These are phyloP conservation scores for Ginglymostoma cirratum DNA, from an alignment of 2,113 vertebrate genomes.

Conservation along the genomic window DNA sequence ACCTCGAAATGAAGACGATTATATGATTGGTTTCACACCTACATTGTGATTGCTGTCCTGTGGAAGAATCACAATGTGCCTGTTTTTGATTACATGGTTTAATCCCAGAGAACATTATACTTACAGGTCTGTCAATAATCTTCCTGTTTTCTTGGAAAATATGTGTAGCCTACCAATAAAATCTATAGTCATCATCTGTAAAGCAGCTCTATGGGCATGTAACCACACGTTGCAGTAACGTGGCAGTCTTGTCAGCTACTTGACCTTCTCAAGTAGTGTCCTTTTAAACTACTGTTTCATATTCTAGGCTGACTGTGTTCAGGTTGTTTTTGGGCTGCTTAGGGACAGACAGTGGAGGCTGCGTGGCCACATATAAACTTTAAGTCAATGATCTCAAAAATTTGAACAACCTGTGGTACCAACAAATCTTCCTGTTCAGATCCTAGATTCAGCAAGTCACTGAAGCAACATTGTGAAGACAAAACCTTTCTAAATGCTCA, in stretches of 20 bases:
- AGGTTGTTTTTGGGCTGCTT: background rate
- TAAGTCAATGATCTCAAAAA: background rate
- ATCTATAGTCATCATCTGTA: slow-evolving; percentile 6
- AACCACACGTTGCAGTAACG: background rate
- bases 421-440: background rate
- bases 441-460: background rate
- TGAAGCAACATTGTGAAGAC: background rate
- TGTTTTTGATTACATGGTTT: background rate
- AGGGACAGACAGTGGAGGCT: background rate
- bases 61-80: background rate
- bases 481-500: background rate
- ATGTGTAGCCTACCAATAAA: background rate
- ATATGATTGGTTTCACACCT: slow-evolving; percentile 5
- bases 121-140: background rate
- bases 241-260: background rate
- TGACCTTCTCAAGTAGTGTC: background rate
- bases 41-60: background rate
- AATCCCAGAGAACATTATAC: slow-evolving; percentile 14
- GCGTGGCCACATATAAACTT: background rate
- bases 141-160: background rate
- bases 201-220: background rate
- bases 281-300: background rate
- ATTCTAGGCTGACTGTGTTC: background rate
- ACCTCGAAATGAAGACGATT: background rate
- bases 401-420: background rate